phyloP scores from a whole-genome alignment of 2,888 invertebrate species.

The Troides helena region DNA sequence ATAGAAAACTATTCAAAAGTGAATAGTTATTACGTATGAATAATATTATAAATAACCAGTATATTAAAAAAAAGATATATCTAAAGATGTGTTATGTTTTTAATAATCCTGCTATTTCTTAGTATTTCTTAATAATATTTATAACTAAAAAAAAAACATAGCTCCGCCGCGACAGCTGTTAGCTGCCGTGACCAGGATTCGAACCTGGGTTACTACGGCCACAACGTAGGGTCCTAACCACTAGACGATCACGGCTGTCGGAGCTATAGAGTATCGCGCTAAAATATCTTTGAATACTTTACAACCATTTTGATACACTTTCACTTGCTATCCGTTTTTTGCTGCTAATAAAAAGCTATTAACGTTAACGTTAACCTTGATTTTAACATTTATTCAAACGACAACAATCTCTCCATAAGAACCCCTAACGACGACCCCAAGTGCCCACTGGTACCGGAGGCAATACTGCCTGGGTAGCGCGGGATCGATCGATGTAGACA shows the following conservation, averaged over 20 bases:
- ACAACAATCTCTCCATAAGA: too few species aligned
- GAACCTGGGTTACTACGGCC: conserved; percentile 88
- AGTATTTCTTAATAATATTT: background rate
- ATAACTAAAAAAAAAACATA: conserved; percentile 9
- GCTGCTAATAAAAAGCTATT: background rate
- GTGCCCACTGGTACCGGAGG: too few species aligned
- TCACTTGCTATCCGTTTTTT: background rate
- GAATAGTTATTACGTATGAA: background rate
- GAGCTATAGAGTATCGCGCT: conserved; percentile 41
- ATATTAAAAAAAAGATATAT: background rate
- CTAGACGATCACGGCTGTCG: conserved; percentile 82
- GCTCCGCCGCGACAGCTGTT: conserved; percentile 34
- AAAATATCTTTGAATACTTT: background rate
- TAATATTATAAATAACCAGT: background rate
- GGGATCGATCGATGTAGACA: too few species aligned
- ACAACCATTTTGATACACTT: background rate
- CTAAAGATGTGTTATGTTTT: background rate
- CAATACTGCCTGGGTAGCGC: too few species aligned
- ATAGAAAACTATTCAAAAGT: background rate
- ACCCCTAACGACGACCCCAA: too few species aligned
- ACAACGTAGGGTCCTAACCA: conserved; percentile 89
- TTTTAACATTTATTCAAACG: too few species aligned
- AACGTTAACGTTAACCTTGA: too few species aligned
- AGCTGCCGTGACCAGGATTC: conserved; percentile 79
- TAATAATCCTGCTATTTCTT: background rate